Conservation (phyloP, 2,797 vertebrate species). For the Poecilia picta region DNA sequence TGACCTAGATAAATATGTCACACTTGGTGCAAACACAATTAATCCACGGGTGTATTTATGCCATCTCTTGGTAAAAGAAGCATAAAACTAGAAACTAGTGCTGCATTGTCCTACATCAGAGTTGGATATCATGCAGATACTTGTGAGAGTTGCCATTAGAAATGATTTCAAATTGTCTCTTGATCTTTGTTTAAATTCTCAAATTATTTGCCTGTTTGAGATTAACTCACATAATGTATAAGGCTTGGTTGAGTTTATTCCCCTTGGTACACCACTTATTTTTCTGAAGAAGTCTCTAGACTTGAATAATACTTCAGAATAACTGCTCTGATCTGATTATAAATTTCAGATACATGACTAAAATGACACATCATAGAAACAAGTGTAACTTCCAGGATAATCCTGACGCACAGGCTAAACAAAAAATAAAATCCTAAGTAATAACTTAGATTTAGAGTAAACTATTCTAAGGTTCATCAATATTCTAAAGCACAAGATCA, state of each 20-base stretch:
- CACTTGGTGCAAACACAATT: not conserved
- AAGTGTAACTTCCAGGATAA: not conserved
- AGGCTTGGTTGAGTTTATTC: not conserved
- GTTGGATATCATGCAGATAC: not conserved
- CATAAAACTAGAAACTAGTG: slow-evolving; percentile 13
- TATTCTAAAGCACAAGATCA: slow-evolving; percentile 17
- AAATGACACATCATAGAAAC: not conserved
- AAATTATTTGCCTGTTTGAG: not conserved
- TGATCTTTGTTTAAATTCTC: not conserved
- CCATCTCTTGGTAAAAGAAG: slow-evolving; percentile 8
- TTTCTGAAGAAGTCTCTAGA: not conserved
- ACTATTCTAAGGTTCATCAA: not conserved
- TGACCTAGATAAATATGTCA: not conserved
- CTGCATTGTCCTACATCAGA: slow-evolving; percentile 4
- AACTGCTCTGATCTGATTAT: not conserved
- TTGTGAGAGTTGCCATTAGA: not conserved
- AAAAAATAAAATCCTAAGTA: not conserved
- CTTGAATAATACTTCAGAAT: not conserved
- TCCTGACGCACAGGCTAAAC: not conserved
- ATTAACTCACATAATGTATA: not conserved
- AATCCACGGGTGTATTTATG: not conserved
- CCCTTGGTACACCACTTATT: not conserved
- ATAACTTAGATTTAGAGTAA: not conserved
- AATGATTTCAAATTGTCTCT: not conserved
- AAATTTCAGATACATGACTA: not conserved